Base-by-base conservation (phyloP, 2,797 vertebrate genomes). In the Mycteria americana region DNA sequence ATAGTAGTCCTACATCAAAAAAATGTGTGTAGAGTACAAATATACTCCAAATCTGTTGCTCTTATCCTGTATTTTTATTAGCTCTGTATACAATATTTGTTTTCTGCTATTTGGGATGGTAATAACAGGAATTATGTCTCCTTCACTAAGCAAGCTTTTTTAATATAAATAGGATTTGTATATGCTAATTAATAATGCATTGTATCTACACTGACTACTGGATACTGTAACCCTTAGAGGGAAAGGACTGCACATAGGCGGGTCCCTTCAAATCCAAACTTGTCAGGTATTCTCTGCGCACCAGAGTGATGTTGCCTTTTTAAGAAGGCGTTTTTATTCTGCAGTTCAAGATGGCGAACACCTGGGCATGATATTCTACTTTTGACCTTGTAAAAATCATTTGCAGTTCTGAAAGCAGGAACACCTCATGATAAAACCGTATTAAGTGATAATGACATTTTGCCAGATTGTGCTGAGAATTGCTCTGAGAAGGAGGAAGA, bases 111-210 rank as follows among this genome's bases (percentile, higher is more conserved):
- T 92, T 95, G 92, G 62, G 31, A 90, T 88, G 24, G 57, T 93
- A 97, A 96, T 96, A 95, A 90, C 22, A 63, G 57, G 92, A 95
- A 92, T 97, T 95, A 95, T 59, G 43, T 96, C 50, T 90, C 73
- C 91, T 95, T 95, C 94, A 75, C 73, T 95, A 95, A 94, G 43
- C 91, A 94, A 91, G 82, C 57, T 75, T 96, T 95, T 96, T 92
- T 65, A 96, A 96, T 96, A 96, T 92, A 95, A 94, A 97, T 90
- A 88, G 85, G 73, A 91, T 95, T 97, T 96, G 57, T 92, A 72
- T 92, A 86, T 92, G 50, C 73, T 95, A 96, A 96, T 97, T 96
- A 96, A 95, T 96, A 95, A 96, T 96, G 85, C 79, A 96, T 93
- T 92, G 19, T 57, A 65, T 86, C 69, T 84, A 84, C 88, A 75